phyloP scores from a whole-genome alignment of 2,797 vertebrate genomes.

The Girardinus metallicus region DNA sequence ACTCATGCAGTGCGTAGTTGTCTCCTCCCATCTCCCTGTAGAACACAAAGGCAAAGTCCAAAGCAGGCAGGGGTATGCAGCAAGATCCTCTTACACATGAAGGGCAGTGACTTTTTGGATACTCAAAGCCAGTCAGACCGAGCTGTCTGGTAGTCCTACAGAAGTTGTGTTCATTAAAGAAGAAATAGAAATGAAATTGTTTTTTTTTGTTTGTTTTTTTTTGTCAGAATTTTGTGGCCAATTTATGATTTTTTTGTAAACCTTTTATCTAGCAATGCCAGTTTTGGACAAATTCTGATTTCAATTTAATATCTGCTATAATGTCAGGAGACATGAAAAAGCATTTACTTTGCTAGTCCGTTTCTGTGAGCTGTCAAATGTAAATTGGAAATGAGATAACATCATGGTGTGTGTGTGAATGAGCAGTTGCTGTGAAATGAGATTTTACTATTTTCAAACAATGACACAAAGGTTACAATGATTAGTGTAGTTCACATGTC shows the following conservation, averaged over 20 bases:
- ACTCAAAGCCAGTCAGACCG: constrained; percentile 14
- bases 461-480: background rate
- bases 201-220: background rate
- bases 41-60: constrained; percentile 44
- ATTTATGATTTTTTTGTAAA: background rate
- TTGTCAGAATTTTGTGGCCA: background rate
- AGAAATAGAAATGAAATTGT: constrained; percentile 18
- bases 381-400: background rate
- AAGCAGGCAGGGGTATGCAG: constrained; percentile 39
- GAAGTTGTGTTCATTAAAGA: constrained; percentile 10
- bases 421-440: background rate
- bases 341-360: background rate
- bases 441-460: background rate
- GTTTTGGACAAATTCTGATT: too few relatives aligned
- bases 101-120: constrained; percentile 6
- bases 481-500: background rate
- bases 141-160: constrained; percentile 3
- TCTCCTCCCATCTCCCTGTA: constrained; percentile 39
- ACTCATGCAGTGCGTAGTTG: constrained; percentile 26
- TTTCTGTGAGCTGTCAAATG: background rate
- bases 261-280: background rate
- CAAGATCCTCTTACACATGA: constrained; percentile 42
- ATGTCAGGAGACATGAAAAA: too few relatives aligned
- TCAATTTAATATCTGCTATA: too few relatives aligned
- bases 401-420: background rate